These are phyloP conservation scores for Eilema griseolum DNA, from an alignment of 2,888 invertebrate genomes.

Conservation along the genomic window DNA sequence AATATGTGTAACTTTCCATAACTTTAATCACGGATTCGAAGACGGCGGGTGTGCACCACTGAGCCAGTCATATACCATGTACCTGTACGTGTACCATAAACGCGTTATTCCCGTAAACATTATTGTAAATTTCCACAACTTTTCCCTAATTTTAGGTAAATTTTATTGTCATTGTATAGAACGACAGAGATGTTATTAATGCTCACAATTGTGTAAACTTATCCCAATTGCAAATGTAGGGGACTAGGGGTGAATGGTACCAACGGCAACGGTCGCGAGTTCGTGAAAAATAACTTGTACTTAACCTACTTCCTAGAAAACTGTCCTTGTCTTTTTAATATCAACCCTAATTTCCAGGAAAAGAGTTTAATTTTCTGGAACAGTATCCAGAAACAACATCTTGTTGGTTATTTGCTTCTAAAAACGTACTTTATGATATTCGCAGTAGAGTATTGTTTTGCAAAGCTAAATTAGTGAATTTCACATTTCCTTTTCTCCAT, in stretches of 20 bases:
- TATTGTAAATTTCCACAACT: too few relatives aligned
- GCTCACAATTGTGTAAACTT: constrained; percentile 11
- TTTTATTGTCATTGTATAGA: neutral
- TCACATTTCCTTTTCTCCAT: constrained; percentile 38
- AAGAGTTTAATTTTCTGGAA: constrained; percentile 19
- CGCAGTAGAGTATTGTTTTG: neutral
- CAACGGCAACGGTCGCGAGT: constrained; percentile 32
- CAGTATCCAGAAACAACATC: constrained; percentile 17
- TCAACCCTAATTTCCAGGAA: neutral
- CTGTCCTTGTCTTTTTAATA: neutral
- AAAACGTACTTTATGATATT: constrained; percentile 20
- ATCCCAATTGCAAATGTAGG: constrained; percentile 33
- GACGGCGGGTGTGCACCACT: too few relatives aligned
- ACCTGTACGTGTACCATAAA: too few relatives aligned
- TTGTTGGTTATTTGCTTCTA: neutral
- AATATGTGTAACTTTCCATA: too few relatives aligned
- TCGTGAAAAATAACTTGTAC: constrained; percentile 59
- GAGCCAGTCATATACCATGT: too few relatives aligned
- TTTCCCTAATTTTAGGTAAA: too few relatives aligned
- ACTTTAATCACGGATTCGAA: too few relatives aligned
- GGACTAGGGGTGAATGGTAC: constrained; percentile 19
- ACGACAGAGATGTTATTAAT: neutral
- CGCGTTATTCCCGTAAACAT: too few relatives aligned
- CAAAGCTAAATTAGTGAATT: constrained; percentile 11
- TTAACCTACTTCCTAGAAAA: constrained; percentile 58